phyloP scores from a whole-genome alignment of 2,797 vertebrate species.

The Miichthys miiuy region DNA sequence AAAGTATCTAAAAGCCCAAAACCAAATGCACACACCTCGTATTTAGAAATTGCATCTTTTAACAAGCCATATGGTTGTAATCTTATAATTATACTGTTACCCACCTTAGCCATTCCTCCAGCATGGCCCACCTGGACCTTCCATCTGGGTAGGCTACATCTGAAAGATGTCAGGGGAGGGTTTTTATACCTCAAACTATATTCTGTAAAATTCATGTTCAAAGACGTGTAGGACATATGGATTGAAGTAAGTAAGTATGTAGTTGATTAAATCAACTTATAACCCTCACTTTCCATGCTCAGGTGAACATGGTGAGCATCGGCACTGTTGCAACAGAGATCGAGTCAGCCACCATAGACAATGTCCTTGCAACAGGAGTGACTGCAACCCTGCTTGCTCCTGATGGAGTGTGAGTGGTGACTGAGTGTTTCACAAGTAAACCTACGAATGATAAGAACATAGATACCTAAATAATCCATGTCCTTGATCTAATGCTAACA shows the following conservation, averaged over 20 bases:
- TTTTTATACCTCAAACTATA: too few relatives aligned
- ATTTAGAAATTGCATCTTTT: too few relatives aligned
- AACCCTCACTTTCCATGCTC: neutral
- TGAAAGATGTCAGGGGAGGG: too few relatives aligned
- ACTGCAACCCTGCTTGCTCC: slow-evolving; percentile 79
- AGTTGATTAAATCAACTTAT: neutral
- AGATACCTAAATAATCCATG: neutral
- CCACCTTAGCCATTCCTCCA: too few relatives aligned
- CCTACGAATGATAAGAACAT: neutral
- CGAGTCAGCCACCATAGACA: slow-evolving; percentile 81
- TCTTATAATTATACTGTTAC: too few relatives aligned
- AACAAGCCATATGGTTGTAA: too few relatives aligned
- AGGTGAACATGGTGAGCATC: slow-evolving; percentile 87
- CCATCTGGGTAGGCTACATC: too few relatives aligned
- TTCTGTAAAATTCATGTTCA: neutral
- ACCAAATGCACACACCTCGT: too few relatives aligned
- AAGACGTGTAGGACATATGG: neutral
- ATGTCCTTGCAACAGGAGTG: slow-evolving; percentile 84
- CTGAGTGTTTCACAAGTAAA: neutral
- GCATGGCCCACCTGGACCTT: too few relatives aligned
- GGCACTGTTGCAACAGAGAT: slow-evolving; percentile 83
- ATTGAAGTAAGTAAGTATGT: neutral
- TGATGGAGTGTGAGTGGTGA: slow-evolving; percentile 81
- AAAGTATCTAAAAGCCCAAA: too few relatives aligned
- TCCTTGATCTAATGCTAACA: neutral